Evolutionary conservation across 2,113 vertebrate species (phyloP).

Genomic region (Crotalus viridis): DNA sequence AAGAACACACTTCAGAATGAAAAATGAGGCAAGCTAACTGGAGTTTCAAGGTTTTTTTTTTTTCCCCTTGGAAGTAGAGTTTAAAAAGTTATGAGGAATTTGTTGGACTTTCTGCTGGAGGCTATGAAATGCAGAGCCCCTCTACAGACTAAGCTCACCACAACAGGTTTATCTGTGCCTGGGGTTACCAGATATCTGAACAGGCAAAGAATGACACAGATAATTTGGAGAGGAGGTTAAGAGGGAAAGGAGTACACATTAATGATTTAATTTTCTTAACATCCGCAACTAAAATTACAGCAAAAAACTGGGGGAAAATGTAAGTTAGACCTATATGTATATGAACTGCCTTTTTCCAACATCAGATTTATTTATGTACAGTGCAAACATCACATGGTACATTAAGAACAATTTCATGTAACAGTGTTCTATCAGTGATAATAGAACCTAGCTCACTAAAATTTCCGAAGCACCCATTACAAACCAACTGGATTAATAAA

Average conservation of each 20-base stretch:
- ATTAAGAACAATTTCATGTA: background rate
- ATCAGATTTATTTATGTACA: background rate
- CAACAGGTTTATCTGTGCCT: background rate
- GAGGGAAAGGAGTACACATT: background rate
- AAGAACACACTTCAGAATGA: background rate
- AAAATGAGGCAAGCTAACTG: background rate
- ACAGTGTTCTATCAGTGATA: background rate
- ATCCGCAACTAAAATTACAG: background rate
- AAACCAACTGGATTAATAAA: background rate
- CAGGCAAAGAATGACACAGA: background rate
- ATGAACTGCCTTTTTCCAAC: no score
- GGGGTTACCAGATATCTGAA: background rate
- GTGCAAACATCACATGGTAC: background rate
- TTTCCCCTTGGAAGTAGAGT: constrained; percentile 3
- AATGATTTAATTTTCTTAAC: background rate
- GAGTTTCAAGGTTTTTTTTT: background rate
- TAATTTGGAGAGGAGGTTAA: background rate
- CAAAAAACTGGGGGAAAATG: background rate
- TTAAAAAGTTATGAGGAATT: background rate
- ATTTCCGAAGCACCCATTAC: background rate
- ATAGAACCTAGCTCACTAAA: background rate
- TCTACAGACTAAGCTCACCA: background rate
- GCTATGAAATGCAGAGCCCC: background rate
- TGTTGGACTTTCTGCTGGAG: background rate
- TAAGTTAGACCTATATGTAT: background rate